phyloP scores from a whole-genome alignment of 2,797 vertebrate species.

The Cossypha heuglini region DNA sequence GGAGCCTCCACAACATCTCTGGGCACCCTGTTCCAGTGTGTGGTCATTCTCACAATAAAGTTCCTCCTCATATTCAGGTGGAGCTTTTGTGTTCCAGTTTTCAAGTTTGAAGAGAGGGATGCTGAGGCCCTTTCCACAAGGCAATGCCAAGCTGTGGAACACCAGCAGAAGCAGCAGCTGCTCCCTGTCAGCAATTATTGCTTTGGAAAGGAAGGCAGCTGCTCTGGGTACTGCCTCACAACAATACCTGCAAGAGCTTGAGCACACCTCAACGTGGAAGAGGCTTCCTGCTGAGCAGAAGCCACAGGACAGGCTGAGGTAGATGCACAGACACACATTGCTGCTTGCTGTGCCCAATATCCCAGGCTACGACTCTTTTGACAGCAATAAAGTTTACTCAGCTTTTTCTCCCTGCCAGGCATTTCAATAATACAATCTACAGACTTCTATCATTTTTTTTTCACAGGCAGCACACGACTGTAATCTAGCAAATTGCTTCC shows the following conservation, averaged over 20 bases:
- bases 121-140: background rate
- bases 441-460: background rate
- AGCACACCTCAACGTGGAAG: background rate
- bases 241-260: background rate
- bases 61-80: background rate
- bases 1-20: background rate
- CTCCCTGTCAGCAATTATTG: background rate
- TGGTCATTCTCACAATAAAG: no score
- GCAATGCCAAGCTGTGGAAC: background rate
- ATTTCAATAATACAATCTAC: slow-evolving; percentile 8
- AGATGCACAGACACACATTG: rapidly evolving
- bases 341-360: background rate
- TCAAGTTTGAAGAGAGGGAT: background rate
- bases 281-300: background rate
- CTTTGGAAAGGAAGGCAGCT: background rate
- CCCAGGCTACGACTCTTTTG: background rate
- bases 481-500: slow-evolving; percentile 31
- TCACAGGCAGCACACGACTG: background rate
- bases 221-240: background rate
- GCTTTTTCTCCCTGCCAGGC: background rate
- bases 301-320: background rate
- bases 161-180: slow-evolving; percentile 3
- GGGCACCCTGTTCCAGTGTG: no score
- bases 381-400: slow-evolving; percentile 22
- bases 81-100: background rate